Evolutionary conservation across 2,888 invertebrate species (phyloP), one percentile per base, ranked within the genome.

Genomic region (Schrankia costaestrigalis): DNA sequence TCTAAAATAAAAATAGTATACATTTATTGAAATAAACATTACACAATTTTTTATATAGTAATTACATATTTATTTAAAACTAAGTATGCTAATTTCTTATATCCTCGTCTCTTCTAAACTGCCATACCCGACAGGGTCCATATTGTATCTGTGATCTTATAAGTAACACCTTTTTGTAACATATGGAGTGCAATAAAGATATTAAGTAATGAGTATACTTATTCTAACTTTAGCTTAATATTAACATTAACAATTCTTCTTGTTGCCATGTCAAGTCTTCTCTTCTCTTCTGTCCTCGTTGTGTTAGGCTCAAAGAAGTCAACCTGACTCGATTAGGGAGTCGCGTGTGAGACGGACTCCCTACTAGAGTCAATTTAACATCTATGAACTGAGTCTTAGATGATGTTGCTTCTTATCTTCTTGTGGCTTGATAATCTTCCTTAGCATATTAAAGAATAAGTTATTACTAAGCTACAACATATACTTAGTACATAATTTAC

Each of bases 241-340:
- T 21, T 21, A 21, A 6, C 4, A 21, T 21, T n/a, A n/a, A n/a
- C n/a, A n/a, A n/a, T 18, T 3, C 11, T 32, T 23, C 30, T 37
- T 32, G 31, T 35, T 26, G 18, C n/a, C n/a, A n/a, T n/a, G n/a
- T n/a, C n/a, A n/a, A n/a, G n/a, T 40, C 24, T 49, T 48, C 34
- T 46, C 38, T 15, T 18, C 5, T 33, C 33, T 43, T 46, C 42
- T 56, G 11, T 40, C n/a, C n/a, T n/a, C n/a, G 77, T 62, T 84
- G 90, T 87, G 89, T 73, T 80, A 89, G 90, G 92, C 91, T 91
- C 93, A 92, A 91, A 91, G 94, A 95, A 93, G 93, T 95, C 95
- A 95, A 95, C 94, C 95, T 95, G 95, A 96, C 95, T 95, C 95
- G 94, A 95, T 95, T 95, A 95, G 95, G 95, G 95, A 96, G 95